Base-by-base conservation (phyloP, 2,113 vertebrate species). In the Malurus alboscapulatus region DNA sequence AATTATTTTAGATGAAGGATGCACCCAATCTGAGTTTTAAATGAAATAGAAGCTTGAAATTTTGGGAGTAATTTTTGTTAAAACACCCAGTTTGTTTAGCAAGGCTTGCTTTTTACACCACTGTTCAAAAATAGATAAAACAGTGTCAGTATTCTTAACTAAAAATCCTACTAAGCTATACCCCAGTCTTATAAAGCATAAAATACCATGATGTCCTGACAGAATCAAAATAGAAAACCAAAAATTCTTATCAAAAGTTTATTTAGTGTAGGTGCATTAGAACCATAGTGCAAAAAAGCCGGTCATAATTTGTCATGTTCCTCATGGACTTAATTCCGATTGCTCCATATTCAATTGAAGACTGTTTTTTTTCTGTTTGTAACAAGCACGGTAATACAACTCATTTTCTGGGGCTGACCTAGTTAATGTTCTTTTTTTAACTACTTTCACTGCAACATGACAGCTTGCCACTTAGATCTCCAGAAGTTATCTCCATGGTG, bases 391-490 rank as follows among this genome's bases (percentile, higher is more conserved):
- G 40, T 71, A 83, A 63, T 71, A 14, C 36, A 63, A 73, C n/a
- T 86, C 7, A 21, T 92, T 94, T 95, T 93, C 45, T 85, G 55
- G 17, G 40, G 8, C 72, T 96, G 94, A 91, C 87, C 92, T 89
- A 96, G 82, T 90, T 91, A 91, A 67, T 80, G 51, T 85, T 92
- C 87, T 93, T 94, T 95, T 96, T 94, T 95, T 90, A 91, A 91
- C 75, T 71, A 14, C 75, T 81, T 92, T 74, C 54, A 16, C 78
- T 84, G 84, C 55, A 90, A 73, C 67, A 67, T 91, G 93, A 92
- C 84, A 93, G 75, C 78, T 83, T 95, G 38, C 89, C 78, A 71
- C 87, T 96, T 94, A 92, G 71, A 95, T 92, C 87, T 94, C 71
- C 67, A 95, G 87, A 94, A 94, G 54, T 93, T 90, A 66, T 92